Evolutionary conservation across 2,888 invertebrate species (phyloP).

Genomic region (Minunthozetes semirufus): DNA sequence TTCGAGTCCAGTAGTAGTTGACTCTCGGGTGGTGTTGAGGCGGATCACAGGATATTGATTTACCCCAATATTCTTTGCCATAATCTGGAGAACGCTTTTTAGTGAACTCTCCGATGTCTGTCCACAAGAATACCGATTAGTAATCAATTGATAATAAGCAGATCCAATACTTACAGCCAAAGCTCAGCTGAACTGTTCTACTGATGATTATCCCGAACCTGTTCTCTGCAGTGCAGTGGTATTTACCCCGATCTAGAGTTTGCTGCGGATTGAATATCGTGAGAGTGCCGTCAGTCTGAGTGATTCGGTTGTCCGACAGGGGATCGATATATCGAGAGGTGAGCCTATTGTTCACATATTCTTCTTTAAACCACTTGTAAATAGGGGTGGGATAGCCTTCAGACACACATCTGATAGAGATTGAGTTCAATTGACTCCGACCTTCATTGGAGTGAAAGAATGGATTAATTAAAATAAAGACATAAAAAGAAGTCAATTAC

Average conservation of each 20-base stretch:
- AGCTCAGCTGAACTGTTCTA: conserved; percentile 75
- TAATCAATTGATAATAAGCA: too few species aligned
- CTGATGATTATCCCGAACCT: conserved; percentile 79
- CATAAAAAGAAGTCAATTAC: background rate
- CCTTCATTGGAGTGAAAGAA: conserved; percentile 23
- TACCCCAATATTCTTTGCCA: conserved; percentile 88
- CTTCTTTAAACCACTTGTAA: conserved; percentile 83
- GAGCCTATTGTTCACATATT: conserved; percentile 70
- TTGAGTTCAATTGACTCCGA: conserved; percentile 63
- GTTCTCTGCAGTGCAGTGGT: conserved; percentile 87
- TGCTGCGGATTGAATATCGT: conserved; percentile 78
- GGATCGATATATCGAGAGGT: conserved; percentile 70
- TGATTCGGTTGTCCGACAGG: conserved; percentile 64
- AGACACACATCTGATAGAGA: conserved; percentile 58
- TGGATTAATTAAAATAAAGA: conserved; percentile 43
- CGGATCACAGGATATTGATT: conserved; percentile 83
- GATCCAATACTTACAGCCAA: conserved; percentile 67
- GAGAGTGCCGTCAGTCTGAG: conserved; percentile 81
- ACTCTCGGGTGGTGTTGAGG: conserved; percentile 84
- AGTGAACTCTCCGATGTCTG: conserved; percentile 74
- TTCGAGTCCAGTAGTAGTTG: conserved; percentile 83
- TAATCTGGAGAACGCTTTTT: conserved; percentile 72
- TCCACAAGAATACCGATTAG: conserved; percentile 30
- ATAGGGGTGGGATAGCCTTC: conserved; percentile 76
- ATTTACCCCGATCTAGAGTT: conserved; percentile 70